These are phyloP conservation scores for Dicaeum eximium DNA, from an alignment of 2,113 vertebrate species.

Conservation along the genomic window DNA sequence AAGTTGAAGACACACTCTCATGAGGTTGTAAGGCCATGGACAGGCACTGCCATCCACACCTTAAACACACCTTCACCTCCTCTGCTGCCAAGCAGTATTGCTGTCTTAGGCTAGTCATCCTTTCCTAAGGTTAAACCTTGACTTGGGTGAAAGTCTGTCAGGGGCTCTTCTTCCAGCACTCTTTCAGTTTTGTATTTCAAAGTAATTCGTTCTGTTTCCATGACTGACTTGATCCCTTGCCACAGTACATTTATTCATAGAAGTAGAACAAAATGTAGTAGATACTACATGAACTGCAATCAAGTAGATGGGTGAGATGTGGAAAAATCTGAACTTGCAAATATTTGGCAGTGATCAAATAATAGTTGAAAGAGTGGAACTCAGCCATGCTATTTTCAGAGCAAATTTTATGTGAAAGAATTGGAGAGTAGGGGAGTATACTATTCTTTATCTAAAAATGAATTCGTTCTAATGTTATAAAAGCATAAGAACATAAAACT, in stretches of 20 bases:
- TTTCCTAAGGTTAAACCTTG: conserved; percentile 28
- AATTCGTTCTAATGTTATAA: background rate
- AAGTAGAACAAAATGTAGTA: background rate
- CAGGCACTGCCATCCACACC: background rate
- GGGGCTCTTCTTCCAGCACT: conserved; percentile 48
- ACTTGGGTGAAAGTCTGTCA: background rate
- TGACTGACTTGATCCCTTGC: background rate
- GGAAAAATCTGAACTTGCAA: conserved; percentile 43
- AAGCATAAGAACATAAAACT: conserved; percentile 40
- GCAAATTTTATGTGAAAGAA: conserved; percentile 53
- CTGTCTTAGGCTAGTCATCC: background rate
- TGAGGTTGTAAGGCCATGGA: background rate
- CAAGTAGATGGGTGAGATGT: background rate
- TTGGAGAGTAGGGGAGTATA: conserved; percentile 21
- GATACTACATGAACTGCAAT: background rate
- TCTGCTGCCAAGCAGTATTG: conserved; percentile 47
- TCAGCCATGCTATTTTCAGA: conserved; percentile 43
- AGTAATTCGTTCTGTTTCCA: background rate
- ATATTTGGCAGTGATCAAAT: conserved; percentile 53
- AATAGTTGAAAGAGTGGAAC: conserved; percentile 23
- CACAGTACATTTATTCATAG: background rate
- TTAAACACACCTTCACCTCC: conserved; percentile 70
- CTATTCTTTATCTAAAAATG: conserved; percentile 43
- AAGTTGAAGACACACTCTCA: background rate
- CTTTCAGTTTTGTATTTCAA: background rate